A percentile compares a stretch with the other conserved stretches of the same genome.
These are phyloP conservation scores for Anolis carolinensis DNA, from an alignment of 2,113 vertebrate genomes.

Conservation along the genomic window DNA sequence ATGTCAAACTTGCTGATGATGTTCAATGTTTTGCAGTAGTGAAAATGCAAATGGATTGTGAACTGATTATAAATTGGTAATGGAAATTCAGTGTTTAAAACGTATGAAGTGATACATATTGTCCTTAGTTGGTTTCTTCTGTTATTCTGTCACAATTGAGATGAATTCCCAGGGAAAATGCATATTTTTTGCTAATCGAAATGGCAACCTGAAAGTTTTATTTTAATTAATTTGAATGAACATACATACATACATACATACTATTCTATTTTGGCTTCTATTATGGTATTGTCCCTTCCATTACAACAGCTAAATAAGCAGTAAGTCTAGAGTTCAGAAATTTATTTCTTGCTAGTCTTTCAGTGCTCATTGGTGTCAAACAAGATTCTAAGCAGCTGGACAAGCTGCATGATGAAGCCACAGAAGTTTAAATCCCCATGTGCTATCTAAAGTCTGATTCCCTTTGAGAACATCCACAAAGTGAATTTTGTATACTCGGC, in stretches of 20 bases:
- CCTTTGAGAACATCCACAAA: neutral
- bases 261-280: slow-evolving; percentile 29
- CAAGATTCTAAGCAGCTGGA: slow-evolving; percentile 48
- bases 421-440: slow-evolving; percentile 32
- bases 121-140: slow-evolving; percentile 37
- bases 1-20: no score
- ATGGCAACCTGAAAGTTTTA: slow-evolving; percentile 26
- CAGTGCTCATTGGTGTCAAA: slow-evolving; percentile 24
- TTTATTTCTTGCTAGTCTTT: slow-evolving; percentile 41
- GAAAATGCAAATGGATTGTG: no score
- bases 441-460: slow-evolving; percentile 29
- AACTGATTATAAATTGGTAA: no score
- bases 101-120: no score
- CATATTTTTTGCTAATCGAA: slow-evolving; percentile 39
- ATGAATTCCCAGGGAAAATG: slow-evolving; percentile 36
- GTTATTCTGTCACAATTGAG: neutral
- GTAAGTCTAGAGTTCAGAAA: slow-evolving; percentile 51
- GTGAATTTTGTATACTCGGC: slow-evolving; percentile 3
- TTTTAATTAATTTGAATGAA: neutral
- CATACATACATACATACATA: neutral
- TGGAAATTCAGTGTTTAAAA: no score
- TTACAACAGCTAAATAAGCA: slow-evolving; percentile 43
- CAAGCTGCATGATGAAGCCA: slow-evolving; percentile 29
- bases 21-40: no score
- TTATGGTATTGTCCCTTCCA: slow-evolving; percentile 39